These are phyloP conservation scores for Nemoura dubitans DNA, from an alignment of 2,888 invertebrate genomes.

Conservation along the genomic window DNA sequence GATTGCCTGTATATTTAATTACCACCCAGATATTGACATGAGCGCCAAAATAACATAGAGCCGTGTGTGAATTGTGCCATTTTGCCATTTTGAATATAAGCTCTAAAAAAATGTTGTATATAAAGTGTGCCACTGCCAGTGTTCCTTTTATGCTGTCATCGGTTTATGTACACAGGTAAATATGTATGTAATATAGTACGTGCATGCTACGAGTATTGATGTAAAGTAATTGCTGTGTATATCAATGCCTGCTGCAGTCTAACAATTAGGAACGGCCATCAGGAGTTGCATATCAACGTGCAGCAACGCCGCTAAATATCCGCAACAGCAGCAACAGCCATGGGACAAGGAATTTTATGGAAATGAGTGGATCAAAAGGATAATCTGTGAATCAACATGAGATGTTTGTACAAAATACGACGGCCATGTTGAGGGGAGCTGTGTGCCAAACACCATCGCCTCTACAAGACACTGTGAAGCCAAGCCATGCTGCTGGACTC, in stretches of 20 bases:
- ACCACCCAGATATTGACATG: background rate
- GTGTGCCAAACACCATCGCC: background rate
- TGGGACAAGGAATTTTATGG: background rate
- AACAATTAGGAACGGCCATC: background rate
- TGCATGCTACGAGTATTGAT: background rate
- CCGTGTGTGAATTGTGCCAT: background rate
- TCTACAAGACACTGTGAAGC: slow-evolving; percentile 3
- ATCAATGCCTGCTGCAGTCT: slow-evolving; percentile 2
- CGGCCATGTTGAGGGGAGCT: background rate
- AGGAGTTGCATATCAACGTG: background rate
- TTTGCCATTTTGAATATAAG: slow-evolving; percentile 12
- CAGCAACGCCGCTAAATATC: background rate
- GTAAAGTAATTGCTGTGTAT: background rate
- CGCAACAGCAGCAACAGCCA: background rate
- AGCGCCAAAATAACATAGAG: background rate
- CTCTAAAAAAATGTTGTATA: background rate
- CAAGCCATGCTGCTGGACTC: background rate
- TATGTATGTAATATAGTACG: background rate
- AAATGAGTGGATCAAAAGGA: background rate
- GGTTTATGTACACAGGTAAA: background rate
- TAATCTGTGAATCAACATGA: background rate
- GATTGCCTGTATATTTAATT: background rate
- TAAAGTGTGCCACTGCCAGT: background rate
- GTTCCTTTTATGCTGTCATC: background rate
- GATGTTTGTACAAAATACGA: background rate